Evolutionary conservation across 1,140 invertebrate genomes (phyloP).

Genomic region (Drosophila fuyamai): DNA sequence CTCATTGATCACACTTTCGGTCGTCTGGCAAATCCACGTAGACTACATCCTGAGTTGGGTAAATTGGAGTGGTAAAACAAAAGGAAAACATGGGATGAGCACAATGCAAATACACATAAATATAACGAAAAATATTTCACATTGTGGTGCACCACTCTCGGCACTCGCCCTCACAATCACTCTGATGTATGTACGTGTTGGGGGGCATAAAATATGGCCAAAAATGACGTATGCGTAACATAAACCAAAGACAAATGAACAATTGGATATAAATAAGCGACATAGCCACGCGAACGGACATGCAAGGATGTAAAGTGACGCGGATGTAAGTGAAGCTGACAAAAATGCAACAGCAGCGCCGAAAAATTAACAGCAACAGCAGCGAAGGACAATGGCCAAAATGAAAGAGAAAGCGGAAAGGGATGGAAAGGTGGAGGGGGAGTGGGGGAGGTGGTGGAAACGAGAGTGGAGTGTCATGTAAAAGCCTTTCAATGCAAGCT

Average conservation of each 20-base stretch:
- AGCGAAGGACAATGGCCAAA: conserved; percentile 46
- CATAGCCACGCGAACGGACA: conserved; percentile 29
- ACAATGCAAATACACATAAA: conserved; percentile 72
- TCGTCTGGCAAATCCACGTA: conserved; percentile 38
- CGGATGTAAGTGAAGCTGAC: conserved; percentile 45
- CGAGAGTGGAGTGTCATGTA: conserved; percentile 62
- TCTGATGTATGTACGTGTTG: conserved; percentile 36
- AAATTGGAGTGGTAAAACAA: conserved; percentile 39
- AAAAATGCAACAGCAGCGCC: conserved; percentile 74
- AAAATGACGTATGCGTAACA: conserved; percentile 82
- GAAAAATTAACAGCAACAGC: conserved; percentile 78
- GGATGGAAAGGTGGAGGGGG: too few species aligned
- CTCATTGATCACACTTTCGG: conserved; percentile 50
- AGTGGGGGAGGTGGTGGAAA: not conserved
- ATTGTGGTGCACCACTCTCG: conserved; percentile 64
- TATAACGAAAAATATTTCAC: conserved; percentile 74
- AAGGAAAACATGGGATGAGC: conserved; percentile 27
- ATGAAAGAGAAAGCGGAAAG: conserved; percentile 49
- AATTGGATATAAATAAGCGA: conserved; percentile 83
- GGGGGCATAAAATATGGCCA: conserved; percentile 75
- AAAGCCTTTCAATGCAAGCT: conserved; percentile 77
- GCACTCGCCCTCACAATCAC: conserved; percentile 3
- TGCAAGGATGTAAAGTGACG: conserved; percentile 51
- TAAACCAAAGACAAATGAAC: conserved; percentile 83
- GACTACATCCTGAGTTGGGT: conserved; percentile 45